These are phyloP conservation scores for Campoletis sonorensis DNA, from an alignment of 1,140 invertebrate genomes.

Conservation along the genomic window DNA sequence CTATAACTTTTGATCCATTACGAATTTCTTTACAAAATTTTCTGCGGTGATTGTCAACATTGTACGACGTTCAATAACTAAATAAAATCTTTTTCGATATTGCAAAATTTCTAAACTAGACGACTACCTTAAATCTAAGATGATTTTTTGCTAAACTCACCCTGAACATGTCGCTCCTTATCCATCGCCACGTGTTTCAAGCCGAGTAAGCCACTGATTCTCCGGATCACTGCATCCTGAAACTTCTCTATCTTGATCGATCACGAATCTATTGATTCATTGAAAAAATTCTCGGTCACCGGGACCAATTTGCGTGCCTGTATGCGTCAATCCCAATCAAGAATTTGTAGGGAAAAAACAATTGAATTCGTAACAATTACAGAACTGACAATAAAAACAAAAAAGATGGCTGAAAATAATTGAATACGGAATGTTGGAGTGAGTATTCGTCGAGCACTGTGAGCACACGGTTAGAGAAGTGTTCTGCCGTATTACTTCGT, in stretches of 20 bases:
- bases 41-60: no score
- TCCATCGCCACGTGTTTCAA: slow-evolving; percentile 63
- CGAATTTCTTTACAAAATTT: no score
- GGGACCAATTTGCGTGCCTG: background rate
- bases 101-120: no score
- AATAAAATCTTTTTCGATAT: no score
- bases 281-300: slow-evolving; percentile 25
- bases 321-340: slow-evolving; percentile 1
- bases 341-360: background rate
- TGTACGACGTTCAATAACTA: no score
- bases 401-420: background rate
- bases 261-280: slow-evolving; percentile 51
- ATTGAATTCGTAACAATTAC: background rate
- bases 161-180: slow-evolving; percentile 66
- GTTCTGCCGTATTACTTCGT: no score
- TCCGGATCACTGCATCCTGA: slow-evolving; percentile 67
- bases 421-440: background rate
- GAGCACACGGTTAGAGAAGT: no score
- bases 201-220: slow-evolving; percentile 47
- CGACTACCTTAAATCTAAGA: no score
- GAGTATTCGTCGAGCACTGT: no score
- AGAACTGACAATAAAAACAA: background rate
- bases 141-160: slow-evolving; percentile 55
- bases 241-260: slow-evolving; percentile 60
- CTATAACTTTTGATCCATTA: no score